Evolutionary conservation across 2,888 invertebrate genomes (phyloP), one percentile per base, ranked within the genome.

Genomic region (Serrognathus titanus): DNA sequence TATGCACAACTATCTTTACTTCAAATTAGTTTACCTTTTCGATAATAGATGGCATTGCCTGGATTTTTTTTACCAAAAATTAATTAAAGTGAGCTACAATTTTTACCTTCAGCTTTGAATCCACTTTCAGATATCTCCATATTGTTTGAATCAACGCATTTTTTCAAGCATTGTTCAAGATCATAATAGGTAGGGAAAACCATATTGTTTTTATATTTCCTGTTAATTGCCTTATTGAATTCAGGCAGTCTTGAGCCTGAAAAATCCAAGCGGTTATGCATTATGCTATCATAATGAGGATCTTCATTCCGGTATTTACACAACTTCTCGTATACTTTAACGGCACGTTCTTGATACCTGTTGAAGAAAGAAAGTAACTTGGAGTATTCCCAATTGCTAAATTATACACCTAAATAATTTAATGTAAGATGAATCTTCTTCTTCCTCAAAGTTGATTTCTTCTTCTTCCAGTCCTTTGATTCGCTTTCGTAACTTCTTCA

Each of bases 371-470:
- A 9, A 16, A 3, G 45, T 80, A 40, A 40, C 12, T n/a, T n/a
- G n/a, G n/a, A n/a, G n/a, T n/a, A n/a, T n/a, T n/a, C n/a, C 40
- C 5, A 5, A 43, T 1, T 10, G 3, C 20, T 10, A 3, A 43
- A 16, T 16, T 11, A 43, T 9, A 16, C 10, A 86, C 78, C 82
- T 83, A 63, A 89, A 88, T 60, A 86, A 82, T 63, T 87, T 81
- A 40, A 92, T 78, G 75, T 89, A 92, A 35, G 83, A 79, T 2
- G 91, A 90, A 71, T 89, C 82, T 46, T 84, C 82, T 31, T 90
- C 90, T 63, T 88, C 87, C 67, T 88, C 85, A 71, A 88, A 86
- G 62, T 90, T 85, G 1, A 92, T 83, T 66, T 92, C 89, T 48
- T 82, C 78, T 49, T 82, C 81, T 68, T 90, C 89, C 4, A 90